Conservation (phyloP, 2,797 vertebrate genomes). For the Xyrichtys novacula region DNA sequence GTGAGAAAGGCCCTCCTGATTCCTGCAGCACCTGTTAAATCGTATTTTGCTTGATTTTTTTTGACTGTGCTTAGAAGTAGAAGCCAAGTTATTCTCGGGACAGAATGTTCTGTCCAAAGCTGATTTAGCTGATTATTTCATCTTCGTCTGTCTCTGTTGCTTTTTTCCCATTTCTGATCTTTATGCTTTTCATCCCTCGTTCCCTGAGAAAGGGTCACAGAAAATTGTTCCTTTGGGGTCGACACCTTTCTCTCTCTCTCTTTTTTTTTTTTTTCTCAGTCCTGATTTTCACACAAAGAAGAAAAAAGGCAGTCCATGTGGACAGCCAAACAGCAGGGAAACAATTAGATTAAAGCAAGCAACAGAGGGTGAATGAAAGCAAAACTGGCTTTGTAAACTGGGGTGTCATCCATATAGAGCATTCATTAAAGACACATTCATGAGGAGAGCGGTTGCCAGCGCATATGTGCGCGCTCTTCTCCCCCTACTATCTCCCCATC, state of each 20-base stretch:
- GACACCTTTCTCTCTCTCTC: constrained; percentile 26
- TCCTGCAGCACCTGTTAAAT: constrained; percentile 74
- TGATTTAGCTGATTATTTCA: constrained; percentile 44
- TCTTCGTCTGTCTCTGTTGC: constrained; percentile 33
- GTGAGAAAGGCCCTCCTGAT: constrained; percentile 48
- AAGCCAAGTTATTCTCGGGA: constrained; percentile 61
- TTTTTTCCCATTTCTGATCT: constrained; percentile 35
- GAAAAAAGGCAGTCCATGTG: constrained; percentile 34
- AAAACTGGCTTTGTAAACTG: constrained; percentile 50
- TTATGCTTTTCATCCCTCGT: constrained; percentile 36
- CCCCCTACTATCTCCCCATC: constrained; percentile 56
- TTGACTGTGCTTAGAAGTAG: constrained; percentile 36
- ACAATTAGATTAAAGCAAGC: constrained; percentile 57
- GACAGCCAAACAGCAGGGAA: constrained; percentile 50
- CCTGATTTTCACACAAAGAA: constrained; percentile 46
- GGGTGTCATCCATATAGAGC: constrained; percentile 62
- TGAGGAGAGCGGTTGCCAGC: constrained; percentile 27
- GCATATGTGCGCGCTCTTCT: constrained; percentile 41
- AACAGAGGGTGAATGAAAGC: constrained; percentile 40
- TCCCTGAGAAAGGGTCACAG: constrained; percentile 37
- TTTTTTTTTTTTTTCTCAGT: constrained; percentile 49
- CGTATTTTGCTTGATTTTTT: constrained; percentile 49
- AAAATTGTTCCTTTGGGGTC: constrained; percentile 47
- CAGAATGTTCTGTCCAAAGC: constrained; percentile 59
- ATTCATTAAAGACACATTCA: constrained; percentile 57